Percentiles rank a stretch among this genome's conserved stretches.
Evolutionary conservation across 2,888 invertebrate species (phyloP).

Genomic region (Amphiduros pacificus): DNA sequence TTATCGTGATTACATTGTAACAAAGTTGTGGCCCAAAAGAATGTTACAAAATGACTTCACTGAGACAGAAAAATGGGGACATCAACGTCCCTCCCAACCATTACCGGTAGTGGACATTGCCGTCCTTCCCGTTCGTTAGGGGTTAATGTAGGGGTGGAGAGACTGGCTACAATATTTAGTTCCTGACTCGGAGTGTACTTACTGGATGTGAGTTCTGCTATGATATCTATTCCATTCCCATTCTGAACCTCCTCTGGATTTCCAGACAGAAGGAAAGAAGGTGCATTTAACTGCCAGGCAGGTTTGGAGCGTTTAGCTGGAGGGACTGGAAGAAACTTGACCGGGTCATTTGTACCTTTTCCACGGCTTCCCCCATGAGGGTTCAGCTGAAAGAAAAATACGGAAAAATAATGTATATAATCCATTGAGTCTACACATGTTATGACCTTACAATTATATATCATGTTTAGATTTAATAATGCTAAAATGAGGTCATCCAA

Average conservation of each 20-base stretch:
- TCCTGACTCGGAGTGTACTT: constrained; percentile 36
- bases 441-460: not conserved
- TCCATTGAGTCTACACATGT: not conserved
- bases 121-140: no score
- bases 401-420: not conserved
- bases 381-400: not conserved
- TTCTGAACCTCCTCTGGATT: constrained; percentile 38
- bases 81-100: no score
- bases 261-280: constrained; percentile 52
- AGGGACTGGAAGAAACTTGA: constrained; percentile 56
- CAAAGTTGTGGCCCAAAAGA: no score
- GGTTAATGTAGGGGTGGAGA: no score
- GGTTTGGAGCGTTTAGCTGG: constrained; percentile 56
- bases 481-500: no score
- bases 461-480: no score
- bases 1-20: no score
- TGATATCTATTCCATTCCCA: constrained; percentile 47
- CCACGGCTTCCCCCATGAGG: constrained; percentile 31
- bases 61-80: no score
- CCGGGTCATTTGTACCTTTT: constrained; percentile 55
- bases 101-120: no score
- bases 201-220: constrained; percentile 55
- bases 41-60: no score
- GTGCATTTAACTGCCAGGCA: constrained; percentile 53
- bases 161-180: no score